A percentile compares a stretch with the other conserved stretches of the same genome.
phyloP scores from a whole-genome alignment of 2,113 vertebrate genomes.

The Merops nubicus region DNA sequence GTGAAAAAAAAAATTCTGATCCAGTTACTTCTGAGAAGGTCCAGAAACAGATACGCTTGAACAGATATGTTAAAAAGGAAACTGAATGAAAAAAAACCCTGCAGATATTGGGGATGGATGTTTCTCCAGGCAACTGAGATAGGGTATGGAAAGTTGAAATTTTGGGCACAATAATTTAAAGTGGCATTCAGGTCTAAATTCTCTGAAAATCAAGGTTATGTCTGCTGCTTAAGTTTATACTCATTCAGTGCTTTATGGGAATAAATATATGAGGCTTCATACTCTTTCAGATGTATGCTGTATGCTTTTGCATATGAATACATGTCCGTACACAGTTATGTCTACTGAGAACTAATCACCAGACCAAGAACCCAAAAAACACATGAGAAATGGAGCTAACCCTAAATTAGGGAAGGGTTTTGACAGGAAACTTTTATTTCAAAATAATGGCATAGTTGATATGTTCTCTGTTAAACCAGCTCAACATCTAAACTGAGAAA shows the following conservation, averaged over 20 bases:
- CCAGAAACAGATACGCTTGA: neutral
- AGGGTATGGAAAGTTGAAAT: neutral
- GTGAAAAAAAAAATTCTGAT: neutral
- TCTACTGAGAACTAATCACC: neutral
- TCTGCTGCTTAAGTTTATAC: neutral
- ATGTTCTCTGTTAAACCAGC: neutral
- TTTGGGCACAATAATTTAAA: neutral
- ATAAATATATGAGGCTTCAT: neutral
- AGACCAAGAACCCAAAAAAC: neutral
- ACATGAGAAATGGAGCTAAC: no score
- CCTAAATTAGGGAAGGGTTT: neutral
- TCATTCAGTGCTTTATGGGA: neutral
- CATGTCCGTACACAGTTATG: neutral
- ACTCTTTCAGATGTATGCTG: neutral
- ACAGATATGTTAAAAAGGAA: neutral
- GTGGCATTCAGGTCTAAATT: neutral
- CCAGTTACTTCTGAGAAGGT: neutral
- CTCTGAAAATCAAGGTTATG: neutral
- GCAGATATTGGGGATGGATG: accelerated
- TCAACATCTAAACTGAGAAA: neutral
- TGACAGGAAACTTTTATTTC: accelerated
- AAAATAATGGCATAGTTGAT: neutral
- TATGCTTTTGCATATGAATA: neutral
- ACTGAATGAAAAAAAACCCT: neutral
- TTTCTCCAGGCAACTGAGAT: neutral